phyloP scores from a whole-genome alignment of 2,888 invertebrate genomes.

The Silvanus unidentatus region DNA sequence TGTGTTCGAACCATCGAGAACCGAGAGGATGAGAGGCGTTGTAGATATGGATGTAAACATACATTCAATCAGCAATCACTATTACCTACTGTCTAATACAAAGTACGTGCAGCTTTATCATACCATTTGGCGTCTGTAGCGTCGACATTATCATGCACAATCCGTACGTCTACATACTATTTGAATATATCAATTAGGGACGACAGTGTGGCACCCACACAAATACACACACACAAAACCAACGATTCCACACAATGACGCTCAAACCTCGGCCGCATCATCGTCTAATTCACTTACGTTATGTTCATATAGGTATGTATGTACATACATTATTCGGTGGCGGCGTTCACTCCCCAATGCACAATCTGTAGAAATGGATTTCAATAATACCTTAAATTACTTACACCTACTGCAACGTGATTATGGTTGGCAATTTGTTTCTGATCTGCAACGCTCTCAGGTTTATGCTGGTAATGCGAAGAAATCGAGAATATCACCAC shows the following conservation, averaged over 20 bases:
- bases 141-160: conserved; percentile 26
- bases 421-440: too few relatives aligned
- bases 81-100: conserved; percentile 18
- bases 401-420: conserved; percentile 5
- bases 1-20: too few relatives aligned
- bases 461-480: too few relatives aligned
- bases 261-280: too few relatives aligned
- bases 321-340: too few relatives aligned
- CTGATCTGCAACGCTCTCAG: too few relatives aligned
- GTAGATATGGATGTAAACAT: conserved; percentile 5
- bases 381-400: conserved; percentile 20
- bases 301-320: too few relatives aligned
- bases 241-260: too few relatives aligned
- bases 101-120: conserved; percentile 21
- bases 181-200: conserved; percentile 33
- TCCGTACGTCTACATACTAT: conserved; percentile 26
- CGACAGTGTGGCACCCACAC: conserved; percentile 11
- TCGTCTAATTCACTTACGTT: too few relatives aligned
- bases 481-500: too few relatives aligned
- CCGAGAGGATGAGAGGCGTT: too few relatives aligned
- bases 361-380: conserved; percentile 17
- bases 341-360: conserved; percentile 6
- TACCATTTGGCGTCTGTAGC: conserved; percentile 18
- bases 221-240: too few relatives aligned
- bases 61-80: conserved; percentile 15